A percentile compares a stretch with the other conserved stretches of the same genome.
These are phyloP conservation scores for Leptodactylus fallax DNA, from an alignment of 2,797 vertebrate genomes.

Conservation along the genomic window DNA sequence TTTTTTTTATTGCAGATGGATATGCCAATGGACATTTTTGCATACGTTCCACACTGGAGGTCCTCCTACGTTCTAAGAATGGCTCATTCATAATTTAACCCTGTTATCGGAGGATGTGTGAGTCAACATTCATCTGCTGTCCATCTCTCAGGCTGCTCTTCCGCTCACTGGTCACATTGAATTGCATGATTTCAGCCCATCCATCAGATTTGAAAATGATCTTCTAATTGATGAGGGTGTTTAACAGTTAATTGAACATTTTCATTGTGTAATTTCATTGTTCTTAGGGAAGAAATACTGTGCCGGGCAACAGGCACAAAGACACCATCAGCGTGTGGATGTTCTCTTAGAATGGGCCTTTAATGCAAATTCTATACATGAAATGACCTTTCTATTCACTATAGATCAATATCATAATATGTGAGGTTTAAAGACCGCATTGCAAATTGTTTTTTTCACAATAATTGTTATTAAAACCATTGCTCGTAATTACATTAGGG, in stretches of 20 bases:
- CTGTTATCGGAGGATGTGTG: constrained; percentile 65
- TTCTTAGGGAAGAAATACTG: constrained; percentile 76
- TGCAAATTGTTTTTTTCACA: not conserved
- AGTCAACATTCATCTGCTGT: constrained; percentile 84
- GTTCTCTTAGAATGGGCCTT: constrained; percentile 17
- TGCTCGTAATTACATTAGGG: not conserved
- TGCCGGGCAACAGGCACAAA: constrained; percentile 65
- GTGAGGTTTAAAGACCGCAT: not conserved
- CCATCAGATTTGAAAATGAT: constrained; percentile 95
- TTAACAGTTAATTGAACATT: constrained; percentile 96
- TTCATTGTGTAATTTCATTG: constrained; percentile 83
- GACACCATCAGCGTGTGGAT: constrained; percentile 16
- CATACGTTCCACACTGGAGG: not conserved
- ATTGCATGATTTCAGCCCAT: constrained; percentile 92
- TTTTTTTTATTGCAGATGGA: not conserved
- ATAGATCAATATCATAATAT: not conserved
- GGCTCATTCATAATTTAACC: constrained; percentile 69
- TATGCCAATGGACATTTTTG: not conserved
- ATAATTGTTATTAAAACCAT: constrained; percentile 2
- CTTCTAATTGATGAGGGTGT: constrained; percentile 87
- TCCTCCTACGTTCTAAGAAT: constrained; percentile 64
- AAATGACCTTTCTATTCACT: constrained; percentile 30
- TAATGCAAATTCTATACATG: constrained; percentile 48
- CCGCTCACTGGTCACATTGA: constrained; percentile 88
- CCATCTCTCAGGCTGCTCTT: constrained; percentile 84